Evolutionary conservation across 2,797 vertebrate species (phyloP).

Genomic region (Arctocebus calabarensis): DNA sequence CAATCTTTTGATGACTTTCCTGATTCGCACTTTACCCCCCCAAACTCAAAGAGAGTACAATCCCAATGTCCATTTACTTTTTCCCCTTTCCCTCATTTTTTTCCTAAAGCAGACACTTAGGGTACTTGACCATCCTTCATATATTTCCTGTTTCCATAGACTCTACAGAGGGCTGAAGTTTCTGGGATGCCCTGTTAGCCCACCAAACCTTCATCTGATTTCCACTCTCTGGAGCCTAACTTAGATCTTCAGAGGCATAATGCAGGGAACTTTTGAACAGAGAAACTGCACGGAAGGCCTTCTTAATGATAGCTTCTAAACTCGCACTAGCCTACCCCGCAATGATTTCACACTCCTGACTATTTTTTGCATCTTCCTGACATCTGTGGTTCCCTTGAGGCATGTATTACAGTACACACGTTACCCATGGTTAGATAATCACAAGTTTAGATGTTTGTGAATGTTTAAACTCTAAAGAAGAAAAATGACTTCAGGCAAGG

Average conservation of each 20-base stretch:
- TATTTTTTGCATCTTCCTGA: conserved; percentile 86
- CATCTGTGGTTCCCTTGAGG: conserved; percentile 85
- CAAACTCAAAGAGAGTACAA: conserved; percentile 83
- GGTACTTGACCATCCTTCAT: conserved; percentile 81
- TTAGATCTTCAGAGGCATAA: conserved; percentile 87
- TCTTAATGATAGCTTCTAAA: conserved; percentile 86
- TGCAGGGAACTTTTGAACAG: conserved; percentile 81
- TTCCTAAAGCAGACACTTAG: conserved; percentile 85
- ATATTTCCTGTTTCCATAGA: conserved; percentile 86
- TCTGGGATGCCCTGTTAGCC: conserved; percentile 80
- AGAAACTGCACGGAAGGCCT: conserved; percentile 83
- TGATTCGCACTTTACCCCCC: conserved; percentile 30
- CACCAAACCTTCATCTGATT: conserved; percentile 86
- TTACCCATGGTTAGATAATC: conserved; percentile 84
- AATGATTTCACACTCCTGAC: conserved; percentile 84
- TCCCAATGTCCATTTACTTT: conserved; percentile 81
- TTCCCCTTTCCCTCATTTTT: conserved; percentile 80
- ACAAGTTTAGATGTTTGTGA: conserved; percentile 83
- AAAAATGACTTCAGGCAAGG: conserved; percentile 63
- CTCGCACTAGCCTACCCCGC: conserved; percentile 81
- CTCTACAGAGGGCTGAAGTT: conserved; percentile 83
- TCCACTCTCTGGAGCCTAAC: conserved; percentile 82
- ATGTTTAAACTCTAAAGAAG: conserved; percentile 71
- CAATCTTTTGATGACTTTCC: conserved; percentile 89
- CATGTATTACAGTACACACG: conserved; percentile 77